These are phyloP conservation scores for Epistrophe eligans DNA, from an alignment of 2,888 invertebrate species.

Conservation along the genomic window DNA sequence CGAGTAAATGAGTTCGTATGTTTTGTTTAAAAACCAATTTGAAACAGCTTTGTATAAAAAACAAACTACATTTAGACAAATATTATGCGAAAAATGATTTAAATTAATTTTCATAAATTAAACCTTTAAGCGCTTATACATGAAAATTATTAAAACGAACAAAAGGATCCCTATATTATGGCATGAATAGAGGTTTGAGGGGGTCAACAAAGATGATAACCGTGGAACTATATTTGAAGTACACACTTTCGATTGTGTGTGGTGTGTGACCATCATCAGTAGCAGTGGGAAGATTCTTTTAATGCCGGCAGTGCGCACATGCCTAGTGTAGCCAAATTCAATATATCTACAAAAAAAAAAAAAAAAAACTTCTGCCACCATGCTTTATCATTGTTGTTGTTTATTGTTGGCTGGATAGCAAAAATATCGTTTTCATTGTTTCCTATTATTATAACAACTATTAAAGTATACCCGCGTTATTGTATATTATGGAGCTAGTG, in stretches of 20 bases:
- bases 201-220: not conserved
- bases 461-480: conserved; percentile 42
- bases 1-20: too few species aligned
- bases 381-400: conserved; percentile 38
- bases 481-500: not conserved
- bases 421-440: conserved; percentile 59
- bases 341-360: conserved; percentile 21
- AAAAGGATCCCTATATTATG: not conserved
- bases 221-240: conserved; percentile 19
- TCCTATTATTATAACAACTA: conserved; percentile 32
- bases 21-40: not conserved
- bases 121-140: not conserved
- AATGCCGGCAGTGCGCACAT: conserved; percentile 72
- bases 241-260: conserved; percentile 43
- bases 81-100: not conserved
- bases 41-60: too few species aligned
- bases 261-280: conserved; percentile 44
- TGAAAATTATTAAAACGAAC: conserved; percentile 21
- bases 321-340: conserved; percentile 71
- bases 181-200: not conserved
- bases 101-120: not conserved
- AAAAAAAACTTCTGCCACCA: conserved; percentile 36
- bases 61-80: not conserved
- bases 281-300: conserved; percentile 22
- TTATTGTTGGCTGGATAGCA: conserved; percentile 64